Conservation (phyloP, 2,797 vertebrate species). For the Geotrypetes seraphini region DNA sequence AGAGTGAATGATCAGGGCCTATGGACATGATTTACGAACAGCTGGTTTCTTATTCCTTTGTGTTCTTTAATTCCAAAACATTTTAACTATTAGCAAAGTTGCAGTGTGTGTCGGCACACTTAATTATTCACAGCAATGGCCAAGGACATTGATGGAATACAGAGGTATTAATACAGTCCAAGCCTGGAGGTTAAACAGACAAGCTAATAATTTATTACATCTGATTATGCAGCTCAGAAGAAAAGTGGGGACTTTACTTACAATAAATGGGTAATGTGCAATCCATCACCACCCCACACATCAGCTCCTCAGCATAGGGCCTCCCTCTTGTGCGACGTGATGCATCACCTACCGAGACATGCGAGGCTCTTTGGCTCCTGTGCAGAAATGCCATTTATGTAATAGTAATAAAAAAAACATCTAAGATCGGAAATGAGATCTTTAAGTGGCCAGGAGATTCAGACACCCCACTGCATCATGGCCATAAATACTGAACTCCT, state of each 20-base stretch:
- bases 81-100: constrained; percentile 23
- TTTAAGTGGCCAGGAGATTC: too few species aligned
- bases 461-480: too few species aligned
- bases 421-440: too few species aligned
- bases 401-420: too few species aligned
- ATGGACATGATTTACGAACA: neutral
- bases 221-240: constrained; percentile 19
- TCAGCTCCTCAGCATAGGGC: neutral
- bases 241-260: constrained; percentile 9
- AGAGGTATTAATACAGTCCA: constrained; percentile 14
- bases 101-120: constrained; percentile 6
- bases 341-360: neutral
- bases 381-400: too few species aligned
- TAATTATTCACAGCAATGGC: constrained; percentile 30
- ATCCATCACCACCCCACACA: constrained; percentile 15
- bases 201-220: constrained; percentile 23
- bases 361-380: too few species aligned
- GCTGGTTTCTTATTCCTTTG: constrained; percentile 2
- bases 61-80: constrained; percentile 18
- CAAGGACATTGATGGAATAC: constrained; percentile 25
- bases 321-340: neutral
- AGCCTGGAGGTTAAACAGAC: constrained; percentile 1
- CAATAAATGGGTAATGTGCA: constrained; percentile 8
- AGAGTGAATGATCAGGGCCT: neutral
- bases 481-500: too few species aligned